These are phyloP conservation scores for Candidula unifasciata DNA, from an alignment of 2,888 invertebrate genomes.

Conservation along the genomic window DNA sequence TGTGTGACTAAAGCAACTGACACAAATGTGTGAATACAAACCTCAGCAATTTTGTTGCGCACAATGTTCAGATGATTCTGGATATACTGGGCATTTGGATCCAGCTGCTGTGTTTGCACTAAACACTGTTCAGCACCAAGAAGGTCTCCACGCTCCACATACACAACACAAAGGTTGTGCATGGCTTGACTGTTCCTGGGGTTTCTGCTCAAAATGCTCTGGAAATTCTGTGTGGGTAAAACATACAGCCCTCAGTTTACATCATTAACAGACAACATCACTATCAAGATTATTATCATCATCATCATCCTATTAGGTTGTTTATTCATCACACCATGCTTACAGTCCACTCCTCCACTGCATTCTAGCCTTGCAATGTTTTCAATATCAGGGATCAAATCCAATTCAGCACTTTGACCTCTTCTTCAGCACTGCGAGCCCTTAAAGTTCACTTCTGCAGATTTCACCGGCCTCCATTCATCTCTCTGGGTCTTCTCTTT, in stretches of 20 bases:
- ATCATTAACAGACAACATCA: not conserved
- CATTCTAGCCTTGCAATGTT: no score
- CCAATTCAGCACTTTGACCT: no score
- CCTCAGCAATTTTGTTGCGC: slow-evolving; percentile 82
- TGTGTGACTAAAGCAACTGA: not conserved
- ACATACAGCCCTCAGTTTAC: not conserved
- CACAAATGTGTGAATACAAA: not conserved
- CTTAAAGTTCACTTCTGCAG: no score
- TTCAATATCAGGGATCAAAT: no score
- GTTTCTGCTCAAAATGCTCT: slow-evolving; percentile 90
- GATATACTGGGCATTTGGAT: slow-evolving; percentile 94
- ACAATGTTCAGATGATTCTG: slow-evolving; percentile 93
- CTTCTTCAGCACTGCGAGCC: no score
- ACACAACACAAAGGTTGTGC: slow-evolving; percentile 97
- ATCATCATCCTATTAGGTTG: no score
- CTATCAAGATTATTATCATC: no score
- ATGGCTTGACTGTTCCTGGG: slow-evolving; percentile 94
- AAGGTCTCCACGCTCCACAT: slow-evolving; percentile 92
- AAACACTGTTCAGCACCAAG: slow-evolving; percentile 91
- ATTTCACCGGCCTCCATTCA: no score
- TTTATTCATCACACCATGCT: no score
- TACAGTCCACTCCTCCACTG: no score
- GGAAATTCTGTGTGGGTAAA: slow-evolving; percentile 85
- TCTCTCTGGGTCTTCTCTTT: no score
- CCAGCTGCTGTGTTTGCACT: slow-evolving; percentile 84